Evolutionary conservation across 2,888 invertebrate genomes (phyloP).

Genomic region (Physocephala rufipes): DNA sequence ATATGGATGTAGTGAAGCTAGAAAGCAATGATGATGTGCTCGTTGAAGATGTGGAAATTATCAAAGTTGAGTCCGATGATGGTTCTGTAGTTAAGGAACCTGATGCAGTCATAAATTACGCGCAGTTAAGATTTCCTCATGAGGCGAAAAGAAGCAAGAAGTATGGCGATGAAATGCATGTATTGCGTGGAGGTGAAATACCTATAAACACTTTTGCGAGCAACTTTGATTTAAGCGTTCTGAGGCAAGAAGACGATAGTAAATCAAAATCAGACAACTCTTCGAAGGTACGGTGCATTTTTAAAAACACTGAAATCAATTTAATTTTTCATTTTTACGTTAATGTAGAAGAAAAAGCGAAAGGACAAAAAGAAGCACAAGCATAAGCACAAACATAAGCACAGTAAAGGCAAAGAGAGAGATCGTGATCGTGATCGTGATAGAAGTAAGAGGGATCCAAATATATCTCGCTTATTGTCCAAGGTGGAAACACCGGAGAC

Average conservation of each 20-base stretch:
- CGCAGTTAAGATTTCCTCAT: constrained; percentile 43
- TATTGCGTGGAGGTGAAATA: constrained; percentile 59
- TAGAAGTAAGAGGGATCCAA: constrained; percentile 63
- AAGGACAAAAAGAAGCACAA: constrained; percentile 86
- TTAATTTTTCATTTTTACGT: constrained; percentile 21
- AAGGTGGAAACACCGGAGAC: constrained; percentile 65
- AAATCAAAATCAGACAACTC: constrained; percentile 69
- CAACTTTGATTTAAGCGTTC: constrained; percentile 88
- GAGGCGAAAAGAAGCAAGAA: constrained; percentile 59
- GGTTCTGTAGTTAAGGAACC: constrained; percentile 45
- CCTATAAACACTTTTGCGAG: constrained; percentile 29
- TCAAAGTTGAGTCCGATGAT: constrained; percentile 36
- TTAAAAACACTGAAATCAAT: not conserved
- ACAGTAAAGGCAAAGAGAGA: constrained; percentile 70
- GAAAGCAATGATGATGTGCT: constrained; percentile 58
- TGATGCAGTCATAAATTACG: constrained; percentile 45
- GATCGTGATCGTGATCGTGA: constrained; percentile 66
- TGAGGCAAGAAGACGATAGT: constrained; percentile 70
- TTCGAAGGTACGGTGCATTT: constrained; percentile 66
- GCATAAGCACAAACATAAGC: constrained; percentile 91
- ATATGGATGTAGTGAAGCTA: constrained; percentile 65
- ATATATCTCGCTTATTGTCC: constrained; percentile 58
- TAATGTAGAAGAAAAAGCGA: constrained; percentile 79
- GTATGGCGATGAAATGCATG: constrained; percentile 73
- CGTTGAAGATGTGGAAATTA: constrained; percentile 47